phyloP scores from a whole-genome alignment of 2,888 invertebrate species.

The Neria commutata region DNA sequence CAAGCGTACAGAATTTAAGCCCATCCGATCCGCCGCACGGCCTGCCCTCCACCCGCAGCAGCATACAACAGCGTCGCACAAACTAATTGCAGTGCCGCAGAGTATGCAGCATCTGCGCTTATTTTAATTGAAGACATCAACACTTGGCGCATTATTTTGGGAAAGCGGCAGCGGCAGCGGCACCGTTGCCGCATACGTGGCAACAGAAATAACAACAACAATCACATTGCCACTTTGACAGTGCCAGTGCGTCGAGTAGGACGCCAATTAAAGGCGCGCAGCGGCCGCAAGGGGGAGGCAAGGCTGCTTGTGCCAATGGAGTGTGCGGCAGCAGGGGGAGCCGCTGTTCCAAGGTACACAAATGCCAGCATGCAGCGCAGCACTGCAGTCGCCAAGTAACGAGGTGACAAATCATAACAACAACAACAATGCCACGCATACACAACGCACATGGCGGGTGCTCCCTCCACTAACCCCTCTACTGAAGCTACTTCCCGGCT shows the following conservation, averaged over 20 bases:
- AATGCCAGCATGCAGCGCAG: neutral
- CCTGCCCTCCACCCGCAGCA: constrained; percentile 31
- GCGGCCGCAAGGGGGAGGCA: neutral
- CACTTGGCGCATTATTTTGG: constrained; percentile 27
- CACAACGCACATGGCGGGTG: neutral
- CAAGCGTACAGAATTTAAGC: constrained; percentile 7
- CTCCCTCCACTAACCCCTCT: neutral
- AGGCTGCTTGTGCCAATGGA: too few relatives aligned
- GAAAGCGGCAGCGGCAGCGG: neutral
- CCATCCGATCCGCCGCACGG: neutral
- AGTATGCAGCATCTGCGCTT: constrained; percentile 50
- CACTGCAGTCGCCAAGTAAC: constrained; percentile 37
- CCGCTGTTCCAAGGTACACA: neutral
- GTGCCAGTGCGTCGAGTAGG: neutral
- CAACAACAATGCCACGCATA: constrained; percentile 19
- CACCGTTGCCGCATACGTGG: too few relatives aligned
- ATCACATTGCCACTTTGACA: neutral
- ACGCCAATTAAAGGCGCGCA: neutral
- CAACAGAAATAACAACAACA: neutral
- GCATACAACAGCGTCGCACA: constrained; percentile 31
- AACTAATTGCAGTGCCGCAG: constrained; percentile 45
- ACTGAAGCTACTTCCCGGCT: too few relatives aligned
- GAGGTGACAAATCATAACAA: constrained; percentile 50
- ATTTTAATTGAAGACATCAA: constrained; percentile 60
- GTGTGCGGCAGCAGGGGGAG: too few relatives aligned